phyloP scores from a whole-genome alignment of 2,888 invertebrate genomes.

The Meiosimyza platycephala region DNA sequence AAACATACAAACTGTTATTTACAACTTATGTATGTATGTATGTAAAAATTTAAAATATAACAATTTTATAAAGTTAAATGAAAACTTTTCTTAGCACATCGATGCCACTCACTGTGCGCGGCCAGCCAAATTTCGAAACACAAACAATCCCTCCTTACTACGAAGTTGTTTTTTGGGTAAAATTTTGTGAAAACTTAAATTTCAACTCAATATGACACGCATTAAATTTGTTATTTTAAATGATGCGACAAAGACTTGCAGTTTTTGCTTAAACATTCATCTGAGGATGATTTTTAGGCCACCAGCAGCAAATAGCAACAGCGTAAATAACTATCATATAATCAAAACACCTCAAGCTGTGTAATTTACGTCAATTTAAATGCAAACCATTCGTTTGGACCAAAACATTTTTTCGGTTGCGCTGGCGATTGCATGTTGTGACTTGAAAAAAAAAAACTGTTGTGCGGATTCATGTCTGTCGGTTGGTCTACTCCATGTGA shows the following conservation, averaged over 20 bases:
- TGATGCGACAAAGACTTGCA: too few species aligned
- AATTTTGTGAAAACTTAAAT: not conserved
- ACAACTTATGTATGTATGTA: too few species aligned
- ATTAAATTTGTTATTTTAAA: not conserved
- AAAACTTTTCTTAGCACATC: not conserved
- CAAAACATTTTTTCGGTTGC: too few species aligned
- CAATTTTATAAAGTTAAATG: too few species aligned
- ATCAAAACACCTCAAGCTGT: constrained; percentile 31
- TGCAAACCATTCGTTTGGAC: constrained; percentile 8
- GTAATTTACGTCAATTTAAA: constrained; percentile 13
- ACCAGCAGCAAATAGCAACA: constrained; percentile 6
- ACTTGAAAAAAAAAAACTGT: too few species aligned
- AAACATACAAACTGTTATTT: too few species aligned
- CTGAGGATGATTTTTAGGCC: constrained; percentile 19
- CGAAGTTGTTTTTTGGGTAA: too few species aligned
- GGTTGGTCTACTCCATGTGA: too few species aligned
- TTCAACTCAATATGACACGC: not conserved
- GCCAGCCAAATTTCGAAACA: too few species aligned
- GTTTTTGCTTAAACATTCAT: not conserved
- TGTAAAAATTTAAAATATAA: too few species aligned
- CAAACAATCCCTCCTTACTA: too few species aligned
- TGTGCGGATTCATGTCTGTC: too few species aligned
- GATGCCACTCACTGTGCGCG: constrained; percentile 19
- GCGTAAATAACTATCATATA: not conserved
- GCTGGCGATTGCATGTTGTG: constrained; percentile 15